Conservation (phyloP, 92 coral and sea anemone genomes). For the Phenganax stokvisi region DNA sequence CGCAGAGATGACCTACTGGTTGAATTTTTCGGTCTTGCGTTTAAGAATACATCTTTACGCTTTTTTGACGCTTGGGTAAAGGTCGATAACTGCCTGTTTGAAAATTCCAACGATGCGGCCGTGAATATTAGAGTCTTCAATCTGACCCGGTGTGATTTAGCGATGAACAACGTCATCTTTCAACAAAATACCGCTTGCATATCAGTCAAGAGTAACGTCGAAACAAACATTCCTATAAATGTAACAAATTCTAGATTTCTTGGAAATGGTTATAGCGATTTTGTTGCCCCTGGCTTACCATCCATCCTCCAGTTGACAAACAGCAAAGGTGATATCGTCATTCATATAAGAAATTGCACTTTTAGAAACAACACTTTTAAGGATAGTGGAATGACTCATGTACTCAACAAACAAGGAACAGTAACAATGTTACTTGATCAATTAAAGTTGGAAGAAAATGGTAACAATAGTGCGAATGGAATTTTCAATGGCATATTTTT, state of each 20-base stretch:
- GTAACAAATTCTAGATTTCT: conserved; percentile 33
- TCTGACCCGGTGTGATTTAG: not conserved
- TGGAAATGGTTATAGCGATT: conserved; percentile 7
- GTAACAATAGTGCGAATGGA: not conserved
- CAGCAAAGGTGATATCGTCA: not conserved
- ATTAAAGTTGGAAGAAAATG: conserved; percentile 13
- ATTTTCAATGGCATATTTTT: not conserved
- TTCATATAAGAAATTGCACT: conserved; percentile 32
- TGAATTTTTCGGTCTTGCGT: conserved; percentile 31
- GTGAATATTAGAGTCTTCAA: conserved; percentile 16
- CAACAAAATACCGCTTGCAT: conserved; percentile 33
- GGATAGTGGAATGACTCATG: conserved; percentile 16
- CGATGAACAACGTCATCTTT: conserved; percentile 28
- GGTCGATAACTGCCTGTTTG: conserved; percentile 25
- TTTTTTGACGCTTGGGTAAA: conserved; percentile 26
- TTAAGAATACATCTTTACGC: conserved; percentile 33
- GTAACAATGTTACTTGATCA: conserved; percentile 5
- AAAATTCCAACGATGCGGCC: not conserved
- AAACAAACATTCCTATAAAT: not conserved
- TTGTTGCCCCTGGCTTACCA: not conserved
- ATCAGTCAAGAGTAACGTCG: not conserved
- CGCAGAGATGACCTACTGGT: not conserved
- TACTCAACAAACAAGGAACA: conserved; percentile 17
- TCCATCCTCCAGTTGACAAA: conserved; percentile 13
- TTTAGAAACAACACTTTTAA: conserved; percentile 17